These are phyloP conservation scores for Synanthedon formicaeformis DNA, from an alignment of 2,888 invertebrate species.

Conservation along the genomic window DNA sequence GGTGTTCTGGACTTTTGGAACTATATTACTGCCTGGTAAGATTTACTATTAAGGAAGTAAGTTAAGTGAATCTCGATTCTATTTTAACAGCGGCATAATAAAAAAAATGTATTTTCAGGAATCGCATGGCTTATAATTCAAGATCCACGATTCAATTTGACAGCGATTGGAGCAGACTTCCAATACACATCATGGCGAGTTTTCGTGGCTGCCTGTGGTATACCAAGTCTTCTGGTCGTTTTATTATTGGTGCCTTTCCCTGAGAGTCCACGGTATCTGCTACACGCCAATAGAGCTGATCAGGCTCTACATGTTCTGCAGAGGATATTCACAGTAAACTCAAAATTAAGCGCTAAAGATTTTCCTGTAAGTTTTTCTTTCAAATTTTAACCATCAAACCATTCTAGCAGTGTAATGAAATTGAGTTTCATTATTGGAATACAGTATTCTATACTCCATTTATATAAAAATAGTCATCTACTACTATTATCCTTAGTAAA, in stretches of 20 bases:
- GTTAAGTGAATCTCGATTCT: too few relatives aligned
- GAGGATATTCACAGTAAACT: conserved; percentile 67
- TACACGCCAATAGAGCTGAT: conserved; percentile 59
- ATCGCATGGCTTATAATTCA: conserved; percentile 61
- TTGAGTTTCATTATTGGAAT: too few relatives aligned
- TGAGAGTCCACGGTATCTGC: conserved; percentile 69
- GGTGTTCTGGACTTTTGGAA: conserved; percentile 73
- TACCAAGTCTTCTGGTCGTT: conserved; percentile 67
- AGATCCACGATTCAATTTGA: conserved; percentile 41
- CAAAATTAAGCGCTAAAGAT: conserved; percentile 51
- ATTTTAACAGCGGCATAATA: too few relatives aligned
- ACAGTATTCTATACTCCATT: too few relatives aligned
- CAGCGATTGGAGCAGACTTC: conserved; percentile 32
- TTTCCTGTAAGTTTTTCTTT: conserved; percentile 58
- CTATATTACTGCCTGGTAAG: conserved; percentile 71
- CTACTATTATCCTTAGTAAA: too few relatives aligned
- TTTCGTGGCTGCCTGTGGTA: conserved; percentile 72
- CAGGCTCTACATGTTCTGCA: conserved; percentile 64
- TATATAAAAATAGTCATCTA: too few relatives aligned
- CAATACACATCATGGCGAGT: conserved; percentile 73
- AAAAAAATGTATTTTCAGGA: conserved; percentile 23
- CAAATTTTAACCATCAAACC: neutral
- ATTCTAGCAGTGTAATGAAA: neutral
- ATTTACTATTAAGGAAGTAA: conserved; percentile 1
- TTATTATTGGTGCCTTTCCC: conserved; percentile 64